Evolutionary conservation across 2,888 invertebrate species (phyloP).

Genomic region (Bimastos eiseni): DNA sequence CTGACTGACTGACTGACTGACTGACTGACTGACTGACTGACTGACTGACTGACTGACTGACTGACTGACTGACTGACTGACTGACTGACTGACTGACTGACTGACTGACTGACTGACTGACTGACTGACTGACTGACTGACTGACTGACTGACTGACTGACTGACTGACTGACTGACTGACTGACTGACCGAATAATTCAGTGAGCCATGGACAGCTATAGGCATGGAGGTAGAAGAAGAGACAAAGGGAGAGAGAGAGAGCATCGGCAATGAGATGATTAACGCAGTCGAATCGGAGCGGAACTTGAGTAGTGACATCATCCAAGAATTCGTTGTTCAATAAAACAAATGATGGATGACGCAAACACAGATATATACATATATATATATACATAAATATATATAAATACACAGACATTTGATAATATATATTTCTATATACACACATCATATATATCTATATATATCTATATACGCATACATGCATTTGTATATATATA

Average conservation of each 20-base stretch:
- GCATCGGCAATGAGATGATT: neutral
- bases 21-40: neutral
- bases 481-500: slow-evolving; percentile 15
- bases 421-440: neutral
- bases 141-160: neutral
- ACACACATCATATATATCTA: slow-evolving; percentile 16
- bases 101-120: neutral
- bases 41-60: neutral
- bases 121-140: neutral
- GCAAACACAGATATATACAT: neutral
- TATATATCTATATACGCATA: neutral
- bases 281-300: neutral
- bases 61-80: neutral
- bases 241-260: no score
- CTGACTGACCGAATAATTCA: no score
- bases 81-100: neutral
- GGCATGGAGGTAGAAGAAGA: no score
- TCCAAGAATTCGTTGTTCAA: neutral
- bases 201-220: no score
- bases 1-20: no score
- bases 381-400: neutral
- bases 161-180: neutral
- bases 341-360: neutral
- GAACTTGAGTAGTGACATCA: neutral
- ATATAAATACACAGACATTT: neutral